These are phyloP conservation scores for Charanyca ferruginea DNA, from an alignment of 2,888 invertebrate species.

Conservation along the genomic window DNA sequence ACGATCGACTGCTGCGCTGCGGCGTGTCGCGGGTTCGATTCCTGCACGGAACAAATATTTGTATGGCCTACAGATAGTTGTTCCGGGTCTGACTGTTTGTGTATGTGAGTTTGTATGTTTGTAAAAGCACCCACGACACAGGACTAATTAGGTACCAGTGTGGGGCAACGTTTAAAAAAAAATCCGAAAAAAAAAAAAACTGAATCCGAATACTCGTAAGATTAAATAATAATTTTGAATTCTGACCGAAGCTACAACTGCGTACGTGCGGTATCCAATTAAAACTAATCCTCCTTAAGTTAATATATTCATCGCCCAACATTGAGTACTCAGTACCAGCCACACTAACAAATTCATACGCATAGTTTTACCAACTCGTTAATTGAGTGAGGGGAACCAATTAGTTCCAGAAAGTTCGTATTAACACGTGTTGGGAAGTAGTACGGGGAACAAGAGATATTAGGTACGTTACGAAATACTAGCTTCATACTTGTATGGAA, in stretches of 20 bases:
- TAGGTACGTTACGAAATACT: background rate
- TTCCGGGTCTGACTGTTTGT: too few species aligned
- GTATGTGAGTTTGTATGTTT: too few species aligned
- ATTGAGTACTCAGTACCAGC: conserved; percentile 11
- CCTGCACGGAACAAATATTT: too few species aligned
- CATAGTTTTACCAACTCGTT: conserved; percentile 41
- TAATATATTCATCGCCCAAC: conserved; percentile 31
- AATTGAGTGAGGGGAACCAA: conserved; percentile 34
- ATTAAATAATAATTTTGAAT: background rate
- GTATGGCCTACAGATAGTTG: too few species aligned
- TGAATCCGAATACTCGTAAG: background rate
- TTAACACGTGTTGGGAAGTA: conserved; percentile 8
- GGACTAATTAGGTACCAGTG: too few species aligned
- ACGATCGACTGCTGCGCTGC: too few species aligned
- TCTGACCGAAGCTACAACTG: background rate
- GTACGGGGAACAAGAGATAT: conserved; percentile 7
- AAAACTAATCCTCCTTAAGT: conserved; percentile 4
- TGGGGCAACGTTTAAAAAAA: too few species aligned
- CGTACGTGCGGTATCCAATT: conserved; percentile 12
- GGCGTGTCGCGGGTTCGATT: too few species aligned
- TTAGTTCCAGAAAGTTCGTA: conserved; percentile 33
- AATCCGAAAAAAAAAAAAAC: too few species aligned
- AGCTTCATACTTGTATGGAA: too few species aligned
- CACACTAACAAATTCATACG: conserved; percentile 26
- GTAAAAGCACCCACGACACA: too few species aligned